Conservation (phyloP, 1,140 invertebrate species). For the Aporrectodea caliginosa region DNA sequence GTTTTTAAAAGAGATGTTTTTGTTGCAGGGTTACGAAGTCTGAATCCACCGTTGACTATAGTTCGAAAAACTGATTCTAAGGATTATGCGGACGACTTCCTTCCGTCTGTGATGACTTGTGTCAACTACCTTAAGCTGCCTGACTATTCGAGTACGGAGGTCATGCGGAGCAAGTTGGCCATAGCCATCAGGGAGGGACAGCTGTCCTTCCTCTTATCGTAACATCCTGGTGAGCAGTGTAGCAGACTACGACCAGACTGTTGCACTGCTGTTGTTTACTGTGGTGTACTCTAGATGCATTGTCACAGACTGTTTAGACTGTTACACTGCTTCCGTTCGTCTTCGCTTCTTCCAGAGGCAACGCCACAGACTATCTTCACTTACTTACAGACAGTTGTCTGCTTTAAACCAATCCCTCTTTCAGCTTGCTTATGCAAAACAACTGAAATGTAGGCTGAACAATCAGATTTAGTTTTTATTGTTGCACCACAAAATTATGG, state of each 20-base stretch:
- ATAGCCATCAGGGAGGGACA: constrained; percentile 93
- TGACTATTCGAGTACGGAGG: constrained; percentile 95
- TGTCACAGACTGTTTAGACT: too few relatives aligned
- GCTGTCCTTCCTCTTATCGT: constrained; percentile 96
- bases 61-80: constrained; percentile 90
- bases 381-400: too few relatives aligned
- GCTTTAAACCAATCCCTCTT: too few relatives aligned
- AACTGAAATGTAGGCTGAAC: too few relatives aligned
- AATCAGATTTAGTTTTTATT: too few relatives aligned
- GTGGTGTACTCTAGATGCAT: too few relatives aligned
- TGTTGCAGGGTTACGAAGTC: constrained; percentile 79
- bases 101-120: constrained; percentile 98
- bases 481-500: too few relatives aligned
- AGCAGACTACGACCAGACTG: background rate
- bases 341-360: too few relatives aligned
- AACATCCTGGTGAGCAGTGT: constrained; percentile 14
- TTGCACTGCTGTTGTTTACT: too few relatives aligned
- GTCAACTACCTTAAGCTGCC: constrained; percentile 99
- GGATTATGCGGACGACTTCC: constrained; percentile 77
- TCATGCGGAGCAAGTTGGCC: constrained; percentile 86
- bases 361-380: too few relatives aligned
- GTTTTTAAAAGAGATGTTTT: background rate
- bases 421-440: too few relatives aligned
- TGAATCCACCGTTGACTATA: constrained; percentile 92
- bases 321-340: too few relatives aligned